Evolutionary conservation across 2,888 invertebrate species (phyloP), one percentile per base, ranked within the genome.

Genomic region (Clostera curtula): DNA sequence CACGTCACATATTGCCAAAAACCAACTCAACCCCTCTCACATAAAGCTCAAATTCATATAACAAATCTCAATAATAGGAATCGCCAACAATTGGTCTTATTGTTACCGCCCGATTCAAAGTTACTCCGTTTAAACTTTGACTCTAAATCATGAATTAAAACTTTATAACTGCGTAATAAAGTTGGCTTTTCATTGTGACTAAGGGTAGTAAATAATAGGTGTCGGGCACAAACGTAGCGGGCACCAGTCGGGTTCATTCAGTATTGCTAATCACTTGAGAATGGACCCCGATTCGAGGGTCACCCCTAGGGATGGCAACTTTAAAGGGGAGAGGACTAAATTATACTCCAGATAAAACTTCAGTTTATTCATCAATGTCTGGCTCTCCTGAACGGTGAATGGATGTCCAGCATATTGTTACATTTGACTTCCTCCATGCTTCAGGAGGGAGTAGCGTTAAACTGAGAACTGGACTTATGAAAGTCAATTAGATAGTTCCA

Each of bases 21-120:
- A 33, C 22, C 40, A 40, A 54, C 53, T 43, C 28, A 51, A 49
- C 29, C 12, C 27, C 12, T 18, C 31, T 7, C 12, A 19, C 19
- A 43, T 46, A 64, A 50, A 56, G 43, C 43, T 46, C 43, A 57
- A 59, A 57, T 44, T 61, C 40, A 28, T 29, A 33, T 31, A 40
- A 30, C 34, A 31, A 19, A 27, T 17, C 30, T 36, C 18, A 44
- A 68, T 68, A 73, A 75, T 67, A 41, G 47, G 42, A 36, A 35
- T 49, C 44, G 34, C 41, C 34, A 66, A 75, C 75, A 77, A 75
- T 77, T 63, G 76, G 58, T 67, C 73, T 75, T 69, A 75, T 77
- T 77, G 77, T 77, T 75, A 74, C 79, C 79, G 69, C 79, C 79
- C 79, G 77, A 51, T 63, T 63, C 63, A 65, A 69, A 72, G 66